Evolutionary conservation across 2,888 invertebrate species (phyloP), one percentile per base, ranked within the genome.

Genomic region (Watsonalla cultraria): DNA sequence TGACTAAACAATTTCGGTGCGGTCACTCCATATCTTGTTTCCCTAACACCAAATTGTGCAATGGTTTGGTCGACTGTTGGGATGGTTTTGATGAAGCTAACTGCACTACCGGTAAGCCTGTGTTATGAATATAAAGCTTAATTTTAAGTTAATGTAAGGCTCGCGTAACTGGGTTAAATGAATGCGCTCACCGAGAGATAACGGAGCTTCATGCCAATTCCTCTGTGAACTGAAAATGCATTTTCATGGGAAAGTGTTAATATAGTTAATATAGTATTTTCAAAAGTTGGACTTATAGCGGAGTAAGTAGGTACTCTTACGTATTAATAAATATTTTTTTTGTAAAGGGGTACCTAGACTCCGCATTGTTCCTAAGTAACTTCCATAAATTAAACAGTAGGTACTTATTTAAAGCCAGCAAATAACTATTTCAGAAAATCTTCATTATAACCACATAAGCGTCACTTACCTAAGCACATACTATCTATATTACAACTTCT

Each of bases 41-140:
- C 56, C 84, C 93, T n/a, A 91, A 93, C 59, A 84, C 85, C n/a
- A 94, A 93, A 76, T 90, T 91, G 66, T 96, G 95, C 78, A 93
- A 96, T 74, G 94, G 94, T 45, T 84, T 92, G 57, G 92, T 95
- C 57, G 95, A 96, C 76, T 96, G 95, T 74, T 95, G 95, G 95
- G 95, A 96, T 78, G 94, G 93, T 54, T 91, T 92, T 45, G 95
- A 96, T 73, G 96, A 96, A 91, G 84, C 92, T 39, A 93, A 94
- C 78, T 95, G 95, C 77, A 93, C 93, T 51, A 82, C 88, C 75
- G 92, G 94, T 94, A 84, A 80, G 83, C 11, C 5, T 9, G 5
- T 37, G 4, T 15, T 35, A 35, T 47, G n/a, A 48, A 48, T 48
- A 48, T 48, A 35, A 9, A 7, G 8, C 8, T 13, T n/a, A 61